phyloP scores from a whole-genome alignment of 1,140 invertebrate genomes.

The Asbolus verrucosus region DNA sequence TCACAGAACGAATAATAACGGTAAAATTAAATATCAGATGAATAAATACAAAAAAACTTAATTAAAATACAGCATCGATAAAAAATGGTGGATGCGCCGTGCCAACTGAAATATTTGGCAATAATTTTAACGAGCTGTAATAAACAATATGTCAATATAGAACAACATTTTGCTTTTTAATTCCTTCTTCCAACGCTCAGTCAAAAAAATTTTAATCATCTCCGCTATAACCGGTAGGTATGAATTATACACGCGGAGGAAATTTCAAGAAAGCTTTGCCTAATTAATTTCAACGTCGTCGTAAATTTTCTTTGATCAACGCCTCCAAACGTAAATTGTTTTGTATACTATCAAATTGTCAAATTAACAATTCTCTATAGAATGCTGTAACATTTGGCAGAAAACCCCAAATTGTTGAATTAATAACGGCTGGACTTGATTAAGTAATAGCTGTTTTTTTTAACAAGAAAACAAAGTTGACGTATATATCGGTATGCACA shows the following conservation, averaged over 20 bases:
- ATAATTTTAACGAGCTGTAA: too few species aligned
- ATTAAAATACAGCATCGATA: background rate
- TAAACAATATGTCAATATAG: too few species aligned
- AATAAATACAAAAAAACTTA: background rate
- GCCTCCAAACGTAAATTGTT: background rate
- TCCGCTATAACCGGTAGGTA: too few species aligned
- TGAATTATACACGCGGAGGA: background rate
- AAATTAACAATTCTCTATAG: too few species aligned
- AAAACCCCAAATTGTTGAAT: too few species aligned
- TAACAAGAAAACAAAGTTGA: too few species aligned
- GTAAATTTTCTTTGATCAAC: slow-evolving; percentile 1
- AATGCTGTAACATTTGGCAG: too few species aligned
- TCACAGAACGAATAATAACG: too few species aligned
- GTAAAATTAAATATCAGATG: too few species aligned
- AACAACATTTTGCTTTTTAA: background rate
- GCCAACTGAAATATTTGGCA: background rate
- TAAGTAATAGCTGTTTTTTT: too few species aligned
- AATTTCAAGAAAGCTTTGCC: background rate
- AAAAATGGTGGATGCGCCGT: slow-evolving; percentile 41
- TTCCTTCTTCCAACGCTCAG: background rate
- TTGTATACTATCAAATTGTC: background rate
- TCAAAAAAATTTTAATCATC: background rate
- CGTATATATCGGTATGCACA: too few species aligned
- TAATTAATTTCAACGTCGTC: background rate
- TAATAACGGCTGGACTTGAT: too few species aligned